These are phyloP conservation scores for Agelaius tricolor DNA, from an alignment of 2,113 vertebrate genomes.

Conservation along the genomic window DNA sequence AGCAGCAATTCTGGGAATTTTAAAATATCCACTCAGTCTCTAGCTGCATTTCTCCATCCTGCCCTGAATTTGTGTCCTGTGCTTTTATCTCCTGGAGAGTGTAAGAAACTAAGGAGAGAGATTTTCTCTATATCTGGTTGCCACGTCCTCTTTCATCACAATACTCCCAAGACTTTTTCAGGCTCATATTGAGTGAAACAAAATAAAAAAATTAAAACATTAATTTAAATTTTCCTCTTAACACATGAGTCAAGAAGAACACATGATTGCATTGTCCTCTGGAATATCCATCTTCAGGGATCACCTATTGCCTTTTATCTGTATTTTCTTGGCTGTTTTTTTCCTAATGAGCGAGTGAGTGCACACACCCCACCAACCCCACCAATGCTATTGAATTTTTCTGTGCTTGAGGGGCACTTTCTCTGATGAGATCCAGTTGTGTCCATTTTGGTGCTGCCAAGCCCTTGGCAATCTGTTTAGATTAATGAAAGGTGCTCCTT, in stretches of 20 bases:
- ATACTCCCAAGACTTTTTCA: neutral
- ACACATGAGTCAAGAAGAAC: neutral
- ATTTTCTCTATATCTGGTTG: neutral
- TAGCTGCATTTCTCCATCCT: constrained; percentile 1
- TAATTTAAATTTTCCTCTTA: neutral
- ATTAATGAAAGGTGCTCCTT: constrained; percentile 77
- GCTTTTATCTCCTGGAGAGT: neutral
- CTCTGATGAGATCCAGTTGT: constrained; percentile 76
- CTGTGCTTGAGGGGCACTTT: constrained; percentile 27
- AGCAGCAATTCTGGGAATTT: neutral
- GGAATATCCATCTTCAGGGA: neutral
- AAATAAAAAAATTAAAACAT: neutral
- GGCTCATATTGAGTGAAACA: neutral
- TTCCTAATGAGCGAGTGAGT: neutral
- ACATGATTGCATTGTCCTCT: neutral
- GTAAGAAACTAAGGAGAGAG: neutral
- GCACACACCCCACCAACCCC: neutral
- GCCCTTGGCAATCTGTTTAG: constrained; percentile 68
- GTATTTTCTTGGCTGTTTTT: neutral
- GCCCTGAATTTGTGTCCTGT: neutral
- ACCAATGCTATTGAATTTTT: constrained; percentile 29
- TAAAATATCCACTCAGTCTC: neutral
- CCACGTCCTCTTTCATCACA: neutral
- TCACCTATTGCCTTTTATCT: constrained; percentile 23
- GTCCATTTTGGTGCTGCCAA: constrained; percentile 55